Percentiles rank a stretch among this genome's conserved stretches.
phyloP scores from a whole-genome alignment of 2,113 vertebrate genomes.

The Burhinus bistriatus region DNA sequence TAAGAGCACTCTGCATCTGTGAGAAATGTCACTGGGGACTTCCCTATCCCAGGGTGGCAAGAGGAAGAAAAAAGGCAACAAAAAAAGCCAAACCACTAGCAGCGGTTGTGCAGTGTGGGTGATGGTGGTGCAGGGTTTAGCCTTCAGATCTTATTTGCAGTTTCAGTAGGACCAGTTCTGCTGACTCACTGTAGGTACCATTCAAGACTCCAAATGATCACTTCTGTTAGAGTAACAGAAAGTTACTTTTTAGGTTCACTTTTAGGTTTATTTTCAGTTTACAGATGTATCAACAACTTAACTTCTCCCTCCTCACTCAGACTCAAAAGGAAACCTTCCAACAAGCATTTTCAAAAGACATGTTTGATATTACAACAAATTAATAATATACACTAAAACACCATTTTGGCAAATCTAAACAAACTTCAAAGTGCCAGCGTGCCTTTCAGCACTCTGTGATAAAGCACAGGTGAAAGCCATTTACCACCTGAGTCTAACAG shows the following conservation, averaged over 20 bases:
- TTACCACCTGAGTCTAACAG: background rate
- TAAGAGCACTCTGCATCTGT: background rate
- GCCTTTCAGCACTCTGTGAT: background rate
- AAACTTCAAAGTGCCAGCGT: accelerated
- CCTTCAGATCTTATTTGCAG: background rate
- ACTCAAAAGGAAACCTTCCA: background rate
- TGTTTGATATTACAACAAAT: background rate
- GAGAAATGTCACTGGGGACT: background rate
- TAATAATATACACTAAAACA: background rate
- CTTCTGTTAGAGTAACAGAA: background rate
- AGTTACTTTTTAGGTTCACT: background rate
- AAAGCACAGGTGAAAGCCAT: background rate
- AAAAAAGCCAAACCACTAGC: background rate
- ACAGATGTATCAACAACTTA: background rate
- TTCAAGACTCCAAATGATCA: background rate
- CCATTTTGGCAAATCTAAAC: background rate
- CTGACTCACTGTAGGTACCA: background rate
- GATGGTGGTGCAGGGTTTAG: background rate
- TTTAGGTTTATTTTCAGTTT: background rate
- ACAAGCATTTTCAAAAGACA: background rate
- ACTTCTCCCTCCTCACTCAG: background rate
- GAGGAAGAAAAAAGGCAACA: background rate
- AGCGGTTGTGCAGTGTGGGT: background rate
- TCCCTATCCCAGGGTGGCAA: background rate
- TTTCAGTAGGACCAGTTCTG: background rate